Evolutionary conservation across 1,140 invertebrate genomes (phyloP).

Genomic region (Pseudoatta argentina): DNA sequence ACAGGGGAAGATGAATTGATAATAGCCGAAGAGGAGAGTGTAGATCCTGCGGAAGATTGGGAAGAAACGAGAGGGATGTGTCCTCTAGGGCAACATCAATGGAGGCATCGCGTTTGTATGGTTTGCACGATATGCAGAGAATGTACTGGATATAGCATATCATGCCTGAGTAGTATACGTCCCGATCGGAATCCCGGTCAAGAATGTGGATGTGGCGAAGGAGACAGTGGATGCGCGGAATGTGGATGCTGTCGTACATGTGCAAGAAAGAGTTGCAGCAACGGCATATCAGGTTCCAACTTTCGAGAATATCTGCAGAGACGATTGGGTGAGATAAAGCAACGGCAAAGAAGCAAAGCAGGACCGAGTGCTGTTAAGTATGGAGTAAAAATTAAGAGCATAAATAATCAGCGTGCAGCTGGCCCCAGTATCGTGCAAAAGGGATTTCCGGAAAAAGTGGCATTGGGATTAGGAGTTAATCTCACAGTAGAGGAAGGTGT

Average conservation of each 20-base stretch:
- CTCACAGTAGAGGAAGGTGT: constrained; percentile 84
- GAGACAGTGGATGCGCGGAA: constrained; percentile 96
- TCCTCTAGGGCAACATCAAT: constrained; percentile 91
- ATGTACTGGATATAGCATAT: constrained; percentile 96
- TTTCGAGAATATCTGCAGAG: constrained; percentile 88
- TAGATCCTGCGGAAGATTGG: constrained; percentile 86
- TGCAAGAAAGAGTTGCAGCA: constrained; percentile 90
- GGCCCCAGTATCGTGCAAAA: constrained; percentile 80
- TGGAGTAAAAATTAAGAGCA: constrained; percentile 83
- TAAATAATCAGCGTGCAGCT: constrained; percentile 81
- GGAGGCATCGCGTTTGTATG: constrained; percentile 94
- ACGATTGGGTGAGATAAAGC: constrained; percentile 88
- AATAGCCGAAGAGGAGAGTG: constrained; percentile 81
- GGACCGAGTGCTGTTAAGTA: constrained; percentile 82
- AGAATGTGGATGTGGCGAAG: constrained; percentile 97
- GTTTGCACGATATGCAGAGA: constrained; percentile 96
- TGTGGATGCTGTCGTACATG: constrained; percentile 97
- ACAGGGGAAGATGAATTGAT: constrained; percentile 89
- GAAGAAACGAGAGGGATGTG: constrained; percentile 90
- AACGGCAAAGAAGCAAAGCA: constrained; percentile 86
- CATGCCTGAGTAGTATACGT: constrained; percentile 92
- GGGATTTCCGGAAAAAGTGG: constrained; percentile 72
- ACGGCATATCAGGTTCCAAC: constrained; percentile 87
- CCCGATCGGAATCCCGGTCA: constrained; percentile 94
- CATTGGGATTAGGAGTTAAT: constrained; percentile 73